A percentile compares a stretch with the other conserved stretches of the same genome.
These are phyloP conservation scores for Acanthacorydalis orientalis DNA, from an alignment of 2,888 invertebrate genomes.

Conservation along the genomic window DNA sequence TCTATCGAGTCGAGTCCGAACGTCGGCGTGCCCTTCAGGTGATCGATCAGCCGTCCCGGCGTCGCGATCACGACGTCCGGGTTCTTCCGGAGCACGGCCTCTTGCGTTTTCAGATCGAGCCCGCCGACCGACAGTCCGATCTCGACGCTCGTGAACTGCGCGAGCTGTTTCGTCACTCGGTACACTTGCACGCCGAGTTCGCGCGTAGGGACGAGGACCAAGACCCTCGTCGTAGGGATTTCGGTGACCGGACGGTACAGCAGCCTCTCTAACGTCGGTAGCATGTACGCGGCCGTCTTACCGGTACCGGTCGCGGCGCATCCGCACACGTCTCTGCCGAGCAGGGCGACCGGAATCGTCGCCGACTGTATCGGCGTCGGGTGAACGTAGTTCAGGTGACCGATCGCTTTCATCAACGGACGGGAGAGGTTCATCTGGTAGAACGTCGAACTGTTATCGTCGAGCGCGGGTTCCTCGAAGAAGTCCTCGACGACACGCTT, in stretches of 20 bases:
- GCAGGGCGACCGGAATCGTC: constrained; percentile 83
- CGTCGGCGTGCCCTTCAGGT: constrained; percentile 85
- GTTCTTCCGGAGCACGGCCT: constrained; percentile 65
- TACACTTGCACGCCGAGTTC: constrained; percentile 97
- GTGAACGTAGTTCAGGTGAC: constrained; percentile 72
- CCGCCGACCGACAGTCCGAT: constrained; percentile 78
- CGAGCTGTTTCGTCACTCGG: constrained; percentile 77
- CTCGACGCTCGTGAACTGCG: constrained; percentile 71
- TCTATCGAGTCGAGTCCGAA: constrained; percentile 84
- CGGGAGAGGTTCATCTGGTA: constrained; percentile 94
- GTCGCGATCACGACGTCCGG: constrained; percentile 98
- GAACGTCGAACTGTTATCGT: constrained; percentile 50
- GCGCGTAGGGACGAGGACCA: constrained; percentile 91
- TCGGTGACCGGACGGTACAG: constrained; percentile 62
- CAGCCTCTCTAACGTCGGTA: constrained; percentile 88
- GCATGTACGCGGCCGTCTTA: constrained; percentile 97
- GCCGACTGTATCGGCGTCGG: constrained; percentile 96
- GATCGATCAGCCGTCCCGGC: constrained; percentile 94
- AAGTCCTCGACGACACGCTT: constrained; percentile 30
- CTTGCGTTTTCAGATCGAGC: constrained; percentile 57
- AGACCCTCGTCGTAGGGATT: constrained; percentile 57
- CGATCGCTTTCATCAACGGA: constrained; percentile 82
- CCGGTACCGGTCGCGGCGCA: constrained; percentile 98
- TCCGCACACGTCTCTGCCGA: constrained; percentile 86
- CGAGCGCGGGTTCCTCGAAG: constrained; percentile 49